Conservation (phyloP, 2,797 vertebrate species). For the Fistularia commersonii region DNA sequence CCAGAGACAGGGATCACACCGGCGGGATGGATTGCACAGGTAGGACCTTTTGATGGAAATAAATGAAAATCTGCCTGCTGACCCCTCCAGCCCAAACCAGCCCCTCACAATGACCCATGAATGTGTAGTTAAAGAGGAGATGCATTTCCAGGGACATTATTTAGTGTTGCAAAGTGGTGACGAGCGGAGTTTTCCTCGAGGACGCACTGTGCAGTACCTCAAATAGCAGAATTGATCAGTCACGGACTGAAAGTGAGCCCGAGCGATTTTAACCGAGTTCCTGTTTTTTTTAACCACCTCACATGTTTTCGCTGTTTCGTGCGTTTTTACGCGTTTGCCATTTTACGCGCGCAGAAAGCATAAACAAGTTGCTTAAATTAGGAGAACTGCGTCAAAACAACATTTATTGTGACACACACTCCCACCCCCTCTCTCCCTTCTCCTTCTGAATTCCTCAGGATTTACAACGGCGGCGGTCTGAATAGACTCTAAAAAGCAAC, state of each 20-base stretch:
- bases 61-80: not conserved
- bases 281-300: too few relatives aligned
- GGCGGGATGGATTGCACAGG: conserved; percentile 84
- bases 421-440: conserved; percentile 30
- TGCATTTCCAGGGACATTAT: not conserved
- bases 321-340: conserved; percentile 25
- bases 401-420: conserved; percentile 15
- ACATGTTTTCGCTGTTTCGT: too few relatives aligned
- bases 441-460: conserved; percentile 58
- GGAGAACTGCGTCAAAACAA: not conserved
- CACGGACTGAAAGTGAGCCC: not conserved
- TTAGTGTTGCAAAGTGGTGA: conserved; percentile 16
- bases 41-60: conserved; percentile 53
- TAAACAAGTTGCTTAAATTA: too few relatives aligned
- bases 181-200: conserved; percentile 1
- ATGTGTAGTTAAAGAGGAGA: too few relatives aligned
- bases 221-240: conserved; percentile 5
- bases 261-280: too few relatives aligned
- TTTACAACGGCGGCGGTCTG: conserved; percentile 56
- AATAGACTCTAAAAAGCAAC: conserved; percentile 63
- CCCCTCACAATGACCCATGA: too few relatives aligned
- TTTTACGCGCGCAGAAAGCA: conserved; percentile 2
- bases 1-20: conserved; percentile 54
- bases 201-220: conserved; percentile 1
- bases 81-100: too few relatives aligned